phyloP scores from a whole-genome alignment of 2,113 vertebrate species.

The Sorex fumeus region DNA sequence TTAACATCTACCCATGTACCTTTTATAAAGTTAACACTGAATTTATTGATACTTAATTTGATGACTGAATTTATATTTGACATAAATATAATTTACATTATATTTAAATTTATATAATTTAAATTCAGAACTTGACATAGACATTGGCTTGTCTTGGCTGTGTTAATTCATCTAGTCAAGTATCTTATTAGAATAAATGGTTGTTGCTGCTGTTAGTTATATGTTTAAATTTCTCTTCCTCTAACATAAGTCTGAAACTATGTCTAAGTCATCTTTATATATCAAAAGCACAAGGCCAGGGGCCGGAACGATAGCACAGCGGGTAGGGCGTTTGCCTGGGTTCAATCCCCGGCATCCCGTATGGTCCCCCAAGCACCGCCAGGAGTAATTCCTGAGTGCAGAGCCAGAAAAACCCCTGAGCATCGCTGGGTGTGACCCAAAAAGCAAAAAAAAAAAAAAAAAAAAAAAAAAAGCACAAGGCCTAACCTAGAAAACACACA shows the following conservation, averaged over 20 bases:
- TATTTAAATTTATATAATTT: no score
- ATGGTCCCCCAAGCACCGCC: no score
- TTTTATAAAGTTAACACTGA: not conserved
- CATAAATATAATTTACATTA: no score
- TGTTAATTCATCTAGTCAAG: conserved; percentile 16
- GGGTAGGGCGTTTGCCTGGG: no score
- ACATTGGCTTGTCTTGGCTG: not conserved
- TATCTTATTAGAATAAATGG: conserved; percentile 29
- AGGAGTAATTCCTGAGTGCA: no score
- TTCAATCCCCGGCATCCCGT: no score
- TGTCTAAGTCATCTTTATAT: conserved; percentile 21
- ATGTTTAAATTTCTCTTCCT: not conserved
- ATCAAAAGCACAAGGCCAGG: no score
- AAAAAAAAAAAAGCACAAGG: no score
- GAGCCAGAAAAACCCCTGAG: no score
- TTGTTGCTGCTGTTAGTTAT: conserved; percentile 20
- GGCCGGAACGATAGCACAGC: no score
- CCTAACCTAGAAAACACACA: not conserved
- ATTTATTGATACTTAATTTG: conserved; percentile 38
- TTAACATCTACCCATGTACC: not conserved
- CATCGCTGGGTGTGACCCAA: no score
- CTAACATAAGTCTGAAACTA: not conserved
- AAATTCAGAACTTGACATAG: not conserved
- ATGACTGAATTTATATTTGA: conserved; percentile 6
- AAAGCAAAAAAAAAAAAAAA: no score